Evolutionary conservation across 2,113 vertebrate genomes (phyloP).

Genomic region (Phylloscopus trochiloides): DNA sequence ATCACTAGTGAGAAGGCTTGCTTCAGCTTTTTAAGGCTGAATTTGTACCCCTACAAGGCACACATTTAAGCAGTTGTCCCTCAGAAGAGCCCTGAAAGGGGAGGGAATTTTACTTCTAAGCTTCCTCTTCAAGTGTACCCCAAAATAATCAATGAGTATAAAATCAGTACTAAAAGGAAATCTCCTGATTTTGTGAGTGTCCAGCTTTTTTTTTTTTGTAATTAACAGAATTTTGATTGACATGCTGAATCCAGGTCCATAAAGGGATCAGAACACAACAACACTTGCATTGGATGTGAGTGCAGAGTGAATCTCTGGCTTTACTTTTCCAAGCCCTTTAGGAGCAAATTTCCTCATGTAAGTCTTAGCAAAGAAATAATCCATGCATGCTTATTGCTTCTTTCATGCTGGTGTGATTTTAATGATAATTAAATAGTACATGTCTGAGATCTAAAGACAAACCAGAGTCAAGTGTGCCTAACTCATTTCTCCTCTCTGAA

Average conservation of each 20-base stretch:
- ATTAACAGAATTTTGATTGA: background rate
- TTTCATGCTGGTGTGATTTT: background rate
- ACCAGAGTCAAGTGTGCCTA: background rate
- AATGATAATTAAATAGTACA: background rate
- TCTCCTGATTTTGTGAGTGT: background rate
- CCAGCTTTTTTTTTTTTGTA: background rate
- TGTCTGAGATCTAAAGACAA: background rate
- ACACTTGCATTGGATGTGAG: background rate
- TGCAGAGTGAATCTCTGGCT: background rate
- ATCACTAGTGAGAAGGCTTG: background rate
- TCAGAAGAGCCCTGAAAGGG: background rate
- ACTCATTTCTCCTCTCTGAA: background rate
- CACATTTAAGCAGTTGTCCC: background rate
- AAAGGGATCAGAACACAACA: background rate
- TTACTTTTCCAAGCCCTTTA: background rate
- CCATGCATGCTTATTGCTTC: background rate
- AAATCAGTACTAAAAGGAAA: background rate
- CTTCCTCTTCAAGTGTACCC: background rate
- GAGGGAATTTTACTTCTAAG: background rate
- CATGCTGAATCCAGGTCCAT: background rate
- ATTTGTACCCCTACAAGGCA: background rate
- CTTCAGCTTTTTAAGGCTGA: background rate
- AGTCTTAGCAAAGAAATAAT: background rate
- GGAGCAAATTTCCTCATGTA: background rate
- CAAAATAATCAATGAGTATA: background rate